A percentile compares a stretch with the other conserved stretches of the same genome.
phyloP scores from a whole-genome alignment of 2,888 invertebrate genomes.

The Rugalucina vietnamica region DNA sequence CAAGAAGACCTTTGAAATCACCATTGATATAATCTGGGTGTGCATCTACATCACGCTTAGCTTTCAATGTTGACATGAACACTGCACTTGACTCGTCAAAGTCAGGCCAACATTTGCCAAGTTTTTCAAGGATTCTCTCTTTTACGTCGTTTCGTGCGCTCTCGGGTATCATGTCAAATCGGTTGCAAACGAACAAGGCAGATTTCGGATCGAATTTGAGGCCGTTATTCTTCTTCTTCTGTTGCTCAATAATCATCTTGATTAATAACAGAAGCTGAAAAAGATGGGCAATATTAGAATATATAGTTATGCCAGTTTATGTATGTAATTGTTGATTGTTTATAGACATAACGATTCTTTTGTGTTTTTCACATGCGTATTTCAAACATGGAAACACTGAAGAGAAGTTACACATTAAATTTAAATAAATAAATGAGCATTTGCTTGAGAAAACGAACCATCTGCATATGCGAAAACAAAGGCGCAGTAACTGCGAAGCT shows the following conservation, averaged over 20 bases:
- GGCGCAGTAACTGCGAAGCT: no score
- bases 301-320: no score
- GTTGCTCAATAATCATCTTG: conserved; percentile 67
- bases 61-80: conserved; percentile 69
- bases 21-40: conserved; percentile 73
- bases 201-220: conserved; percentile 71
- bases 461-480: no score
- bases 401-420: no score
- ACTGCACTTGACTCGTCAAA: conserved; percentile 65
- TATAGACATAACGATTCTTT: no score
- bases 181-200: conserved; percentile 79
- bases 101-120: conserved; percentile 74
- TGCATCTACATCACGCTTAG: conserved; percentile 58
- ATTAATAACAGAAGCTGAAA: conserved; percentile 70
- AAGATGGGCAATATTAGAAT: no score
- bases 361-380: no score
- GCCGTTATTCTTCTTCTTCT: conserved; percentile 50
- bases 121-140: conserved; percentile 61
- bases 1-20: conserved; percentile 66
- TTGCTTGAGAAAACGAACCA: no score
- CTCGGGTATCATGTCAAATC: conserved; percentile 75
- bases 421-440: no score
- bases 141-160: conserved; percentile 64
- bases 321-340: no score
- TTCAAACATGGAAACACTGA: no score